A percentile compares a stretch with the other conserved stretches of the same genome.
phyloP scores from a whole-genome alignment of 2,888 invertebrate genomes.

The Subacronicta megacephala region DNA sequence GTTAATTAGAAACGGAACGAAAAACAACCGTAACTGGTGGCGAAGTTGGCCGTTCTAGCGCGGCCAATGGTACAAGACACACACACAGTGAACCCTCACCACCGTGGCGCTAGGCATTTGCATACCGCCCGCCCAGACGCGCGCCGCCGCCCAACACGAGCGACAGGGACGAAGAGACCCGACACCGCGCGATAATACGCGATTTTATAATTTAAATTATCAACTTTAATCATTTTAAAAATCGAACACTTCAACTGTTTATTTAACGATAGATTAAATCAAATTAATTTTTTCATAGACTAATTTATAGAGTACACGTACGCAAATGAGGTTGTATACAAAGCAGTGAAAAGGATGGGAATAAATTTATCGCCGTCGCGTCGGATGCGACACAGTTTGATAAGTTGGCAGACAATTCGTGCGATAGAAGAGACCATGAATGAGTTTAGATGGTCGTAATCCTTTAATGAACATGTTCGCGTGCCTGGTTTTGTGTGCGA shows the following conservation, averaged over 20 bases:
- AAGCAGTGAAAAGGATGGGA: conserved; percentile 83
- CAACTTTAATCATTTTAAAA: conserved; percentile 41
- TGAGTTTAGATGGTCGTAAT: conserved; percentile 76
- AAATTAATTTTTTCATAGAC: conserved; percentile 20
- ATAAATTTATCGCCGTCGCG: conserved; percentile 87
- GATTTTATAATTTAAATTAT: conserved; percentile 57
- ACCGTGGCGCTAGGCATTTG: conserved; percentile 86
- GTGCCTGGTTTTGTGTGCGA: conserved; percentile 67
- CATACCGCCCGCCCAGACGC: conserved; percentile 90
- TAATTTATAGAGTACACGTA: conserved; percentile 38
- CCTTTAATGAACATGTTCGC: conserved; percentile 75
- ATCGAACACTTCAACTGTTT: conserved; percentile 22
- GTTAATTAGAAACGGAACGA: conserved; percentile 89
- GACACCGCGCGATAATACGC: conserved; percentile 67
- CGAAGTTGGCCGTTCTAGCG: conserved; percentile 90
- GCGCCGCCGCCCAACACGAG: conserved; percentile 87
- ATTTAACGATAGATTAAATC: conserved; percentile 8
- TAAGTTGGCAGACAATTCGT: conserved; percentile 79
- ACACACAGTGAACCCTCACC: conserved; percentile 83
- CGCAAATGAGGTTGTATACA: conserved; percentile 71
- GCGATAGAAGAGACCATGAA: conserved; percentile 78
- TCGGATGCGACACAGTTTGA: conserved; percentile 74
- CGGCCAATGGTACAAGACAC: conserved; percentile 88
- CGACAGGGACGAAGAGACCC: conserved; percentile 81
- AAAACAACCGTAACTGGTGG: conserved; percentile 90